phyloP scores from a whole-genome alignment of 2,797 vertebrate species.

The Hemitrygon akajei region DNA sequence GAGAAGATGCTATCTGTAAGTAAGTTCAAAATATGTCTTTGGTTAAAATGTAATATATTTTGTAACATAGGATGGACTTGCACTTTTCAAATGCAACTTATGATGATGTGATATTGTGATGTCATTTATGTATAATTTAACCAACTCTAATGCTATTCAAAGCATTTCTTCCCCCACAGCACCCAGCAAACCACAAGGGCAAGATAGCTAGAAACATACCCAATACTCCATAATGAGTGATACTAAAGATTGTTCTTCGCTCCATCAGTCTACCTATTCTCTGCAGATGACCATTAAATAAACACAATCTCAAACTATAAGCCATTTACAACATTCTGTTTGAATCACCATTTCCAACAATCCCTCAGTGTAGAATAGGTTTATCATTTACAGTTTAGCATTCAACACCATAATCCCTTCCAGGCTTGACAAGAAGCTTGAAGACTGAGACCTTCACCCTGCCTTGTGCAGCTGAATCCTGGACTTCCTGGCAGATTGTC shows the following conservation, averaged over 20 bases:
- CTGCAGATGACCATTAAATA: not conserved
- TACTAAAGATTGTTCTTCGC: not conserved
- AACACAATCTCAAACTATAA: not conserved
- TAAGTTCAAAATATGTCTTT: not conserved
- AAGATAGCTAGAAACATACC: not conserved
- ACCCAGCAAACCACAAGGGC: not conserved
- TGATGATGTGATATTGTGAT: not conserved
- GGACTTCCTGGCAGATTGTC: too few species aligned
- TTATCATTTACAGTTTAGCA: not conserved
- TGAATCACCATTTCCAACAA: not conserved
- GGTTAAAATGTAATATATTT: not conserved
- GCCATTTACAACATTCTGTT: not conserved
- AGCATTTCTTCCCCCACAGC: not conserved
- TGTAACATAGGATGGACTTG: not conserved
- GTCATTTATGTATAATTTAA: not conserved
- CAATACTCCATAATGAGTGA: not conserved
- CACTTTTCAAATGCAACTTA: not conserved
- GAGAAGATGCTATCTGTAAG: not conserved
- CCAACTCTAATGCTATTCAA: not conserved
- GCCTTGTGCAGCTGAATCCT: too few species aligned
- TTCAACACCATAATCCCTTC: too few species aligned
- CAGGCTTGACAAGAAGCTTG: too few species aligned
- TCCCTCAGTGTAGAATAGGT: not conserved
- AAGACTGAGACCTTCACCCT: too few species aligned
- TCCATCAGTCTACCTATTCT: not conserved